Percentiles rank a stretch among this genome's conserved stretches.
phyloP scores from a whole-genome alignment of 2,888 invertebrate species.

The Tenthredo mesomela region DNA sequence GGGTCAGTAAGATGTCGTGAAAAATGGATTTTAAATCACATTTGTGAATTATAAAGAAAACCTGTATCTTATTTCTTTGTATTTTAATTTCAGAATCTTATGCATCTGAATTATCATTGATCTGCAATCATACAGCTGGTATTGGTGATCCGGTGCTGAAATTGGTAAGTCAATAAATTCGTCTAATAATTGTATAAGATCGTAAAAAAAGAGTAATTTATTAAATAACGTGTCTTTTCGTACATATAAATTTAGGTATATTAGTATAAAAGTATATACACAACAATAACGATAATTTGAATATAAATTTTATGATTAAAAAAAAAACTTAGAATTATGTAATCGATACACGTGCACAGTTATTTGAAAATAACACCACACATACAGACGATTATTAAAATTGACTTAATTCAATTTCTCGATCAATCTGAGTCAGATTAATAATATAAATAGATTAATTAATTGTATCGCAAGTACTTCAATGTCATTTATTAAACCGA shows the following conservation, averaged over 20 bases:
- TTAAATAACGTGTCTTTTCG: neutral
- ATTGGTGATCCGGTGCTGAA: conserved; percentile 64
- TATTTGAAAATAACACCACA: neutral
- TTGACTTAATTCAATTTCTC: neutral
- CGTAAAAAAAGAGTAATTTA: neutral
- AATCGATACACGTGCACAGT: neutral
- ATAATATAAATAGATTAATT: neutral
- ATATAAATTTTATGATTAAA: neutral
- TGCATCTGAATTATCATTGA: conserved; percentile 65
- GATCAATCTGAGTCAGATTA: neutral
- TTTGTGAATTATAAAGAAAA: conserved; percentile 40
- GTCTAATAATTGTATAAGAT: neutral
- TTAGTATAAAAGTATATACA: conserved; percentile 18
- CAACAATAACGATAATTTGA: neutral
- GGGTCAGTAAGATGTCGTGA: conserved; percentile 60
- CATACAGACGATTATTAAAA: neutral
- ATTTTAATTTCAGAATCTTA: conserved; percentile 62
- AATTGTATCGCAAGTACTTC: neutral
- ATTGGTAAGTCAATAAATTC: conserved; percentile 64
- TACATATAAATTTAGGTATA: neutral
- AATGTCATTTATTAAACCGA: neutral
- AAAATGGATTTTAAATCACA: conserved; percentile 49
- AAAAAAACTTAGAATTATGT: neutral
- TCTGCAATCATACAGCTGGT: conserved; percentile 63
- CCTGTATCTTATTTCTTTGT: conserved; percentile 17